Conservation (phyloP, 2,113 vertebrate genomes). For the Typhlomys cinereus region DNA sequence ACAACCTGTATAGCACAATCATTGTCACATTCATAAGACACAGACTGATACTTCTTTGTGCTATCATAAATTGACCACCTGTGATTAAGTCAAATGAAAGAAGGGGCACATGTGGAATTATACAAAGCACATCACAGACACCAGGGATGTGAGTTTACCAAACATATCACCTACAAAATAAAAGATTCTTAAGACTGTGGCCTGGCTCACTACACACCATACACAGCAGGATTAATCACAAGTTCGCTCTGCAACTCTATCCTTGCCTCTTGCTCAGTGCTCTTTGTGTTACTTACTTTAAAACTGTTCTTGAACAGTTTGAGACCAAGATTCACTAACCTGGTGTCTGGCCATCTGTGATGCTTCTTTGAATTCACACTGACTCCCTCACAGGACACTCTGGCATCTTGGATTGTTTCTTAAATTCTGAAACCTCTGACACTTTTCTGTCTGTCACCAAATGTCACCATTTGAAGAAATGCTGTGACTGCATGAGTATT, state of each 20-base stretch:
- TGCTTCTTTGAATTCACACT: too few relatives aligned
- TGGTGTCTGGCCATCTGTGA: too few relatives aligned
- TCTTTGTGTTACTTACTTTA: neutral
- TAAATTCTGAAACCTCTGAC: neutral
- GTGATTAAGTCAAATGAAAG: neutral
- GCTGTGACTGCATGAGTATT: neutral
- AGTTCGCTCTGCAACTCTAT: neutral
- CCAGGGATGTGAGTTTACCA: neutral
- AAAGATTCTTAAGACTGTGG: too few relatives aligned
- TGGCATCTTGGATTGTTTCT: too few relatives aligned
- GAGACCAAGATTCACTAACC: neutral
- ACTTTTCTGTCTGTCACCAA: neutral
- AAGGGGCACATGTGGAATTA: neutral
- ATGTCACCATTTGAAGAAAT: neutral
- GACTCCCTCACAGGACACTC: too few relatives aligned
- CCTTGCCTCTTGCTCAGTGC: neutral
- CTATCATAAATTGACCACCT: neutral
- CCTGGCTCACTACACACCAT: too few relatives aligned
- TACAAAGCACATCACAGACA: neutral
- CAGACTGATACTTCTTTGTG: neutral
- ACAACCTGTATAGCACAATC: neutral
- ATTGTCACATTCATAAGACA: neutral
- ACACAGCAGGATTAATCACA: too few relatives aligned
- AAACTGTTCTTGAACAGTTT: neutral
- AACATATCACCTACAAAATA: too few relatives aligned